Evolutionary conservation across 1,140 invertebrate species (phyloP), one percentile per base, ranked within the genome.

Genomic region (Trichonephila clavipes): DNA sequence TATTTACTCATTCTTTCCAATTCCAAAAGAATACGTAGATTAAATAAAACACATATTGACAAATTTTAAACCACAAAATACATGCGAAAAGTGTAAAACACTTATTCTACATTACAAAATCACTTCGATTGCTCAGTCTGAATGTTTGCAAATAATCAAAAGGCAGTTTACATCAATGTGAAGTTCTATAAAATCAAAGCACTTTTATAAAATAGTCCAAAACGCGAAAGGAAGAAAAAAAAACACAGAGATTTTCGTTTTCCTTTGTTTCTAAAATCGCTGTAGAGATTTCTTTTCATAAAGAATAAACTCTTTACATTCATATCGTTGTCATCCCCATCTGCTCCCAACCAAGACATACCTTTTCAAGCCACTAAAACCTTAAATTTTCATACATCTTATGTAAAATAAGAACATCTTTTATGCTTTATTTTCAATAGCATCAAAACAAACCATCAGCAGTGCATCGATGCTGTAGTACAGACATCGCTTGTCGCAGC

Each of bases 331-430:
- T 7, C 28, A 34, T 40, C 18, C 66, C 28, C 72, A 77, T 77
- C 72, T 77, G 72, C 16, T 40, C 16, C 12, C 72, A 18, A 40
- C 62, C 62, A 6, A 64, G 18, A 64, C 62, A 64, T 5, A 64
- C 10, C 5, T 51, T 69, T 14, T 28, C 66, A 12, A 77, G 72
- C 28, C 18, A 28, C 34, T 18, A 18, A 40, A 77, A 40, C 12
- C 66, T 69, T 24, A 69, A 77, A 40, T 40, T 77, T 16, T 77
- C 69, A 16, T 77, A 77, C 40, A 77, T 77, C 69, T 77, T 77
- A 77, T 77, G 72, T 77, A 77, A 77, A 77, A 77, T 6, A 19
- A 77, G 28, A 77, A 10, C 21, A n/a, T n/a, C 66, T 24, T 69
- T 77, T 40, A 34, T 19, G 28, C 7, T 14, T 14, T 77, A 12